These are phyloP conservation scores for Dicaeum eximium DNA, from an alignment of 2,113 vertebrate species.

Conservation along the genomic window DNA sequence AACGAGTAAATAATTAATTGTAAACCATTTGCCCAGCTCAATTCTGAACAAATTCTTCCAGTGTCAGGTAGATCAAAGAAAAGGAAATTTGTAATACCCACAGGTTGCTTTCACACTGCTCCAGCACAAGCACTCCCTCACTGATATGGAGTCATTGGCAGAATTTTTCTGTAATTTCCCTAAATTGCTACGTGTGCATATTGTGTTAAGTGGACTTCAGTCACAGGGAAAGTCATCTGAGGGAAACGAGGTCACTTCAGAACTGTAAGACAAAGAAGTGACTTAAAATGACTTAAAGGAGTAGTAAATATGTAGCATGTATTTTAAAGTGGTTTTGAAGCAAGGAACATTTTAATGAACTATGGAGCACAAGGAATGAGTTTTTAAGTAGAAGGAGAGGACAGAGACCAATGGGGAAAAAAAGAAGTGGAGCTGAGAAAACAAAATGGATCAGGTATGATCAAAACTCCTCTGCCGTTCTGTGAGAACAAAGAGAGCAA, in stretches of 20 bases:
- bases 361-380: not conserved
- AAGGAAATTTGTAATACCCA: not conserved
- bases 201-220: not conserved
- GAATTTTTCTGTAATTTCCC: constrained; percentile 22
- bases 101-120: not conserved
- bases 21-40: not conserved
- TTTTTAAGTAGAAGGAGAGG: constrained; percentile 11
- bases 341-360: constrained; percentile 10
- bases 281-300: constrained; percentile 34
- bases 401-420: not conserved
- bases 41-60: not conserved
- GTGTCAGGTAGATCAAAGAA: not conserved
- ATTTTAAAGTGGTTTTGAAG: constrained; percentile 34
- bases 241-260: not conserved
- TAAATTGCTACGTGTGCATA: not conserved
- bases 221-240: not conserved
- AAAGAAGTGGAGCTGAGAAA: constrained; percentile 1
- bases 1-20: not conserved
- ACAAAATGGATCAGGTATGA: constrained; percentile 6
- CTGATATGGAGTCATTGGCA: not conserved
- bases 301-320: constrained; percentile 5
- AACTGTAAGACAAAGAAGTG: not conserved
- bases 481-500: constrained; percentile 45
- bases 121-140: not conserved
- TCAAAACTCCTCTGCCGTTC: constrained; percentile 27